Percentiles rank a stretch among this genome's conserved stretches.
Conservation (phyloP, 1,140 invertebrate species). For the Diprion similis region DNA sequence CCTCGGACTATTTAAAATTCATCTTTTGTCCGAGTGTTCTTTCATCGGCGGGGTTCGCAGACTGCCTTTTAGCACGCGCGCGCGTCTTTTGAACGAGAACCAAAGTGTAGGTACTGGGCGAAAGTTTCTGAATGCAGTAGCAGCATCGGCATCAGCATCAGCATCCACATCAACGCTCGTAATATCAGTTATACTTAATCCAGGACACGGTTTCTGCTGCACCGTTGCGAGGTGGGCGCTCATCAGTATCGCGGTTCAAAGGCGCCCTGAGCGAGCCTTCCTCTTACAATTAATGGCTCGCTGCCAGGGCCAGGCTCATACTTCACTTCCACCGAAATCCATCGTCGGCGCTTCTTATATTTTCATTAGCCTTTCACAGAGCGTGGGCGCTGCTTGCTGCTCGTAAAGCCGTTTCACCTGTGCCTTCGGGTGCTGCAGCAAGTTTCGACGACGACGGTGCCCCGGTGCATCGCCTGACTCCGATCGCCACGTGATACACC, state of each 20-base stretch:
- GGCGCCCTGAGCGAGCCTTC: slow-evolving; percentile 39
- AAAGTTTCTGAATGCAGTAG: slow-evolving; percentile 49
- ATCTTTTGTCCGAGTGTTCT: slow-evolving; percentile 53
- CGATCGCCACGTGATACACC: slow-evolving; percentile 22
- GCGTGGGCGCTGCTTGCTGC: slow-evolving; percentile 22
- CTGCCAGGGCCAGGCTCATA: slow-evolving; percentile 30
- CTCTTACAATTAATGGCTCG: slow-evolving; percentile 2
- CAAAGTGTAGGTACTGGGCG: slow-evolving; percentile 27
- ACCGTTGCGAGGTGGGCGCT: not conserved
- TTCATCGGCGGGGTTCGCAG: slow-evolving; percentile 38
- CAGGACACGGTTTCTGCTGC: slow-evolving; percentile 40
- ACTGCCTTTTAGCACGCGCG: slow-evolving; percentile 20
- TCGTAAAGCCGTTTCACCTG: slow-evolving; percentile 53
- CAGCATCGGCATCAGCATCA: too few relatives aligned
- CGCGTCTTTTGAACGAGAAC: slow-evolving; percentile 55
- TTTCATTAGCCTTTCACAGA: slow-evolving; percentile 53
- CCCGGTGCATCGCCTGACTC: slow-evolving; percentile 30
- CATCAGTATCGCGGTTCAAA: slow-evolving; percentile 32
- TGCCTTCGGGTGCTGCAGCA: slow-evolving; percentile 33
- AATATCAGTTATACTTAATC: slow-evolving; percentile 61
- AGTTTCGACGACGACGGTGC: slow-evolving; percentile 21
- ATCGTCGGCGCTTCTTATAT: slow-evolving; percentile 57
- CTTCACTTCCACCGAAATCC: slow-evolving; percentile 54
- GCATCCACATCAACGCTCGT: slow-evolving; percentile 30
- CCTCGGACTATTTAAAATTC: slow-evolving; percentile 17